A percentile compares a stretch with the other conserved stretches of the same genome.
Conservation (phyloP, 1,140 invertebrate species). For the Temnothorax longispinosus region DNA sequence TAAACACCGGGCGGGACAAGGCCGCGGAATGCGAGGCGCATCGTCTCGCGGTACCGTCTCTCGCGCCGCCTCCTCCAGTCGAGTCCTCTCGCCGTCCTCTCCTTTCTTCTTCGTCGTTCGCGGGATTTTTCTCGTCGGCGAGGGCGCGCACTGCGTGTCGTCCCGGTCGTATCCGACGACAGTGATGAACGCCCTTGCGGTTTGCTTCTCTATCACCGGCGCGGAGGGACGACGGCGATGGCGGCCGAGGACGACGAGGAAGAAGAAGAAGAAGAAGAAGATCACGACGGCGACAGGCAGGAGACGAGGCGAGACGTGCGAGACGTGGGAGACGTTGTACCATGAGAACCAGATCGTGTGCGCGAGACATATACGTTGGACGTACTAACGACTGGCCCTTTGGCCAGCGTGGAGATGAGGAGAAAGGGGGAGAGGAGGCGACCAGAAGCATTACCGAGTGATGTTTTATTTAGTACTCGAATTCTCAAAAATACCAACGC, state of each 20-base stretch:
- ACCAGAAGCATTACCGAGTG: constrained; percentile 69
- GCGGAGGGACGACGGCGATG: constrained; percentile 66
- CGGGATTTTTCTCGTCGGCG: constrained; percentile 74
- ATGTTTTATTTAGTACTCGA: constrained; percentile 83
- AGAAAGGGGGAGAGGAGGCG: background rate
- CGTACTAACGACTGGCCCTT: constrained; percentile 78
- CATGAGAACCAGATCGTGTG: constrained; percentile 78
- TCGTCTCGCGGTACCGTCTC: constrained; percentile 55
- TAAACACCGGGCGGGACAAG: constrained; percentile 77
- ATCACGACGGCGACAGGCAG: constrained; percentile 56
- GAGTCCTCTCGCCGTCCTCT: constrained; percentile 17
- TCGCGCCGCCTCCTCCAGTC: constrained; percentile 30
- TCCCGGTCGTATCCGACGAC: constrained; percentile 74
- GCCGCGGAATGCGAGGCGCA: constrained; percentile 76
- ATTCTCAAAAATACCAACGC: constrained; percentile 77
- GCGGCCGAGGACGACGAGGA: constrained; percentile 65
- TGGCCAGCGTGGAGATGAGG: background rate
- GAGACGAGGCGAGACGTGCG: constrained; percentile 46
- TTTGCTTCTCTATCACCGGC: constrained; percentile 82
- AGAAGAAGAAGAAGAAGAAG: constrained; percentile 54
- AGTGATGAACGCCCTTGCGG: constrained; percentile 79
- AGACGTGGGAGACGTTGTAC: constrained; percentile 39
- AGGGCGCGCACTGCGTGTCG: constrained; percentile 65
- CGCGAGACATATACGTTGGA: constrained; percentile 78
- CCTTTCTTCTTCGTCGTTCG: constrained; percentile 41